phyloP scores from a whole-genome alignment of 2,113 vertebrate genomes.

The Proteles cristata region DNA sequence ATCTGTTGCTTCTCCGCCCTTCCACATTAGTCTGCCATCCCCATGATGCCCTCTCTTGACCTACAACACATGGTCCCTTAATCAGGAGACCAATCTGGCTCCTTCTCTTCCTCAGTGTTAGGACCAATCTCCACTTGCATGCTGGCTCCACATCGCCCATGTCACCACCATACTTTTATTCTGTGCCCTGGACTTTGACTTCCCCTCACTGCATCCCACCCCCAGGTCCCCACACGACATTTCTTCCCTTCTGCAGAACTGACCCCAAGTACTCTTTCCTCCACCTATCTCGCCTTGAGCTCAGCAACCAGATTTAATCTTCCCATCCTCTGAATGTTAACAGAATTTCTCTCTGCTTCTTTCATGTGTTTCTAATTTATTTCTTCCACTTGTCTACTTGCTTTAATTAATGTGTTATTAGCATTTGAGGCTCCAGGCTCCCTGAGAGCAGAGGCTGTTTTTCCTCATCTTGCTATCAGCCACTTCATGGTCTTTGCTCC shows the following conservation, averaged over 20 bases:
- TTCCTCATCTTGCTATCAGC: background rate
- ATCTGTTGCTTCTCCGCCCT: no score
- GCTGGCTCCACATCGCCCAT: no score
- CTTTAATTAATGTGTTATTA: background rate
- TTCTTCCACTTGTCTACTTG: background rate
- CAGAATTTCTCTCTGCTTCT: background rate
- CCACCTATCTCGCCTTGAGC: background rate
- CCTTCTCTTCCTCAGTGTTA: no score
- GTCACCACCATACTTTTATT: background rate
- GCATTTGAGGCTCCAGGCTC: accelerated
- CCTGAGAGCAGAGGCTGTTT: background rate
- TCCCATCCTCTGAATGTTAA: background rate
- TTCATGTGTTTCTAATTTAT: accelerated
- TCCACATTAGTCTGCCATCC: background rate
- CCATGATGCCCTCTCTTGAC: background rate
- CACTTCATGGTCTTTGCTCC: background rate
- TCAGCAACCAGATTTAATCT: background rate
- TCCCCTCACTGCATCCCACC: background rate
- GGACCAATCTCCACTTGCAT: background rate
- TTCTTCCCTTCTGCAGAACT: background rate
- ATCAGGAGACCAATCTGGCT: background rate
- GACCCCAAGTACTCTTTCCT: background rate
- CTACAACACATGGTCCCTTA: background rate
- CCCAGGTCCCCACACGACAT: accelerated
- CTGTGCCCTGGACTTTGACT: accelerated